Percentiles rank a stretch among this genome's conserved stretches.
These are phyloP conservation scores for Astreopora myriophthalma DNA, from an alignment of 64 coral and sea anemone genomes.

Conservation along the genomic window DNA sequence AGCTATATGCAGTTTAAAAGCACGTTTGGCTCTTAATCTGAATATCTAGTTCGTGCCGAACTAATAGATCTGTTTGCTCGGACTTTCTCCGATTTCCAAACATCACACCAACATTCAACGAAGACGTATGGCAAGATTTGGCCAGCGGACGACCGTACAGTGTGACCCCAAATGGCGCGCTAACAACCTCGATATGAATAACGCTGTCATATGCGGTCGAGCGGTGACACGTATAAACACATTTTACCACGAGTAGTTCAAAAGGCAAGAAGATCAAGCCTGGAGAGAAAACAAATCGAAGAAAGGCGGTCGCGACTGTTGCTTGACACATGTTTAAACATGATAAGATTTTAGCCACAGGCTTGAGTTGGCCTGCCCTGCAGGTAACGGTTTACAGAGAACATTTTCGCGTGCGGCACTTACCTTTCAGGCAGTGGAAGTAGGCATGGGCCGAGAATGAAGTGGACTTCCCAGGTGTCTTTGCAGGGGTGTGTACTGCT, in stretches of 20 bases:
- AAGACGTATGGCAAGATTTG: not conserved
- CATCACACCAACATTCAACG: not conserved
- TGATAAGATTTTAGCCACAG: not conserved
- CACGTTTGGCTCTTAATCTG: too few relatives aligned
- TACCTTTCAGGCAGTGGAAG: constrained; percentile 48
- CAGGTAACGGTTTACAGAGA: too few relatives aligned
- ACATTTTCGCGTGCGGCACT: too few relatives aligned
- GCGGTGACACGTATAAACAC: not conserved
- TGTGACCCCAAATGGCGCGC: not conserved
- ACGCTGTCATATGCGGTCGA: not conserved
- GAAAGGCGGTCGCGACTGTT: not conserved
- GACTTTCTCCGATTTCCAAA: too few relatives aligned
- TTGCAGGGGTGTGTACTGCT: constrained; percentile 88
- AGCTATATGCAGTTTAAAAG: too few relatives aligned
- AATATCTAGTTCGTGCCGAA: too few relatives aligned
- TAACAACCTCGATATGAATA: not conserved
- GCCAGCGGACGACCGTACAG: not conserved
- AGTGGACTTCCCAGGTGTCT: constrained; percentile 89
- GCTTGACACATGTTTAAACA: not conserved
- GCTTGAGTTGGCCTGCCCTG: too few relatives aligned
- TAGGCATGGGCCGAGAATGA: constrained; percentile 48
- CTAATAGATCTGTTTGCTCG: too few relatives aligned
- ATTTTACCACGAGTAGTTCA: too few relatives aligned
- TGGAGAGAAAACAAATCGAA: not conserved
- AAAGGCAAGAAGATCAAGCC: not conserved